Evolutionary conservation across 2,888 invertebrate species (phyloP).

Genomic region (Xylocampa areola): DNA sequence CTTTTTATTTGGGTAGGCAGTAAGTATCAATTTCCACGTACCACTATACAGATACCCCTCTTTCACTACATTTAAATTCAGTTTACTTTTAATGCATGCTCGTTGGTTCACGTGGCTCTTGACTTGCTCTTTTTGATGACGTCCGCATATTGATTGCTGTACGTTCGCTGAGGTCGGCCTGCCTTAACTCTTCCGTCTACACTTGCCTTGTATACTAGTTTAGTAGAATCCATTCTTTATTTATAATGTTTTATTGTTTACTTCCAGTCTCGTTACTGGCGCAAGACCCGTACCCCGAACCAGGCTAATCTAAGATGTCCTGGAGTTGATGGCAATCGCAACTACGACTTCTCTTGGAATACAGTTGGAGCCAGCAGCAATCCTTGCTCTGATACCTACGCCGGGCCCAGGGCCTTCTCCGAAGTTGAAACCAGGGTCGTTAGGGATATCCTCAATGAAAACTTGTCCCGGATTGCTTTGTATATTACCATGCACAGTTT

Average conservation of each 20-base stretch:
- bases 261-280: slow-evolving; percentile 91
- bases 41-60: too few species aligned
- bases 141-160: too few species aligned
- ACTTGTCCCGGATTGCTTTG: slow-evolving; percentile 88
- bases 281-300: slow-evolving; percentile 91
- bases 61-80: too few species aligned
- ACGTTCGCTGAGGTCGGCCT: too few species aligned
- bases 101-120: too few species aligned
- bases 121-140: too few species aligned
- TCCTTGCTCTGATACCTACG: slow-evolving; percentile 90
- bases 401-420: slow-evolving; percentile 91
- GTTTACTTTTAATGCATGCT: too few species aligned
- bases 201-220: neutral
- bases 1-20: too few species aligned
- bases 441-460: slow-evolving; percentile 87
- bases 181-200: too few species aligned
- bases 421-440: slow-evolving; percentile 91
- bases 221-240: neutral
- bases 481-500: slow-evolving; percentile 94
- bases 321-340: slow-evolving; percentile 94
- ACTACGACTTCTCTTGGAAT: slow-evolving; percentile 93
- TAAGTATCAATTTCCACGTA: too few species aligned
- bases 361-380: slow-evolving; percentile 87
- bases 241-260: neutral
- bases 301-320: slow-evolving; percentile 82